phyloP scores from a whole-genome alignment of 2,888 invertebrate genomes.

The Eretmocerus hayati region DNA sequence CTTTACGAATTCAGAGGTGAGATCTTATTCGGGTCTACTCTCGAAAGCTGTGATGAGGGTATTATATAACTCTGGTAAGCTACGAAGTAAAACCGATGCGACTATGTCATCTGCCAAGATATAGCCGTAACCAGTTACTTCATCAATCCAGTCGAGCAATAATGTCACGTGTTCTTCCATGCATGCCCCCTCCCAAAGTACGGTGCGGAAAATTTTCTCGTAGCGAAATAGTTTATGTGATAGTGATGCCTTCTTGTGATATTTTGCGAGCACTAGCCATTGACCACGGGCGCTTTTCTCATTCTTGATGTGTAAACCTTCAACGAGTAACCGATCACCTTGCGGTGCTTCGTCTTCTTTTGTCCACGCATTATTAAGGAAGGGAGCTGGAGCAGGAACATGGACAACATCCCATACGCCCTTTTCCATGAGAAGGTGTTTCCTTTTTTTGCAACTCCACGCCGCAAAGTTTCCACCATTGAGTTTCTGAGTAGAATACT shows the following conservation, averaged over 20 bases:
- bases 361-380: too few species aligned
- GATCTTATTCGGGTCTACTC: too few species aligned
- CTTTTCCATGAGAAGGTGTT: background rate
- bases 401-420: background rate
- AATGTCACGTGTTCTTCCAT: slow-evolving; percentile 25
- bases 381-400: too few species aligned
- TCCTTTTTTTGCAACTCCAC: slow-evolving; percentile 7
- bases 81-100: too few species aligned
- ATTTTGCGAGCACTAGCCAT: slow-evolving; percentile 17
- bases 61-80: too few species aligned
- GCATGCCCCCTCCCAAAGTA: slow-evolving; percentile 17
- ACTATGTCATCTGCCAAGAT: too few species aligned
- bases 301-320: slow-evolving; percentile 20
- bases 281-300: slow-evolving; percentile 12
- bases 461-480: slow-evolving; percentile 1
- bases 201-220: slow-evolving; percentile 18
- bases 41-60: too few species aligned
- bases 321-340: slow-evolving; percentile 21
- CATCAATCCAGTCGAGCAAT: slow-evolving; percentile 23
- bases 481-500: background rate
- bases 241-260: slow-evolving; percentile 23
- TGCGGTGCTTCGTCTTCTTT: too few species aligned
- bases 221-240: slow-evolving; percentile 20
- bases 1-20: too few species aligned
- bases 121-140: slow-evolving; percentile 24